Evolutionary conservation across 2,113 vertebrate genomes (phyloP), one percentile per base, ranked within the genome.

Genomic region (Stigmatopora nigra): DNA sequence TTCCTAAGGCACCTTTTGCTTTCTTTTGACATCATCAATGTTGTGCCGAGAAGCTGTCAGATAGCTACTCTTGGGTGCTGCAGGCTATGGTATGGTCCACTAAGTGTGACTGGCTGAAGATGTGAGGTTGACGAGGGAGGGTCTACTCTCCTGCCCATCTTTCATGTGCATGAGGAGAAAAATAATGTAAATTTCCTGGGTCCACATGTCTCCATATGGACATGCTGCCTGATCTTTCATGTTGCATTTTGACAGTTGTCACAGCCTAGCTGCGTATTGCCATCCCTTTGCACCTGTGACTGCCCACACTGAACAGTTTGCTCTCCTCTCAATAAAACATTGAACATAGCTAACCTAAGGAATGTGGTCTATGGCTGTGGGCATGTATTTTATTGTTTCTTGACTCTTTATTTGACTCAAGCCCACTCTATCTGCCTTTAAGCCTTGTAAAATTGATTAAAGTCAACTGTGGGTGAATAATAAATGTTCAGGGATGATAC

Each of bases 191-290:
- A 77, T 83, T 80, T 71, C 71, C 66, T 52, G 68, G 67, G 65
- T 77, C 65, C 0, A 75, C 57, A 11, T 73, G 72, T 75, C 73
- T 45, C 59, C 59, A 52, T 17, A 56, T 70, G 71, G 71, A 72
- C 69, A 75, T 75, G 72, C 77, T 70, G 72, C 64, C 76, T 68
- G 75, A 76, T 53, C 76, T 68, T 79, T 82, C 72, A 67, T 64
- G 69, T 78, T 22, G 6, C 65, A 68, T 78, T 80, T 71, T 87
- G 81, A 86, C 86, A 84, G 80, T 78, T 76, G 78, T 86, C 79
- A 82, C 4, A 70, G 78, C 75, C 68, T 64, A 68, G 69, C 72
- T 68, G 68, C 65, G 25, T 10, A 56, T 69, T 78, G 71, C 66
- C 81, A 67, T 71, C 67, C 67, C 68, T 51, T 65, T 62, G 64